Evolutionary conservation across 2,797 vertebrate species (phyloP), one percentile per base, ranked within the genome.

Genomic region (Acestrorhynchus altus): DNA sequence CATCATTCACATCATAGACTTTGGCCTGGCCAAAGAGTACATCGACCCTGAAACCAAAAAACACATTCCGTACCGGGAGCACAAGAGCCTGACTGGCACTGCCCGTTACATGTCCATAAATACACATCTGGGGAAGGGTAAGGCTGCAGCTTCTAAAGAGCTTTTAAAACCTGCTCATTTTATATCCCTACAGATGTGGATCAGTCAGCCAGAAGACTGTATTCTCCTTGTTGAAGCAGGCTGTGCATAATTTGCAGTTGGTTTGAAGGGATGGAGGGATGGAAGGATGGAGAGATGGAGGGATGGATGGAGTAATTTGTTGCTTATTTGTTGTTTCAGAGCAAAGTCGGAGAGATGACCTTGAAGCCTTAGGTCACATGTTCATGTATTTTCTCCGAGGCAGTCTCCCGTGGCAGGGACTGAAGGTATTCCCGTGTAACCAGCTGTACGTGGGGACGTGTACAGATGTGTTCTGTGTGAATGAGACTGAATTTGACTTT

Each of bases 301-400:
- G n/a, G n/a, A n/a, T n/a, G n/a, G n/a, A n/a, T n/a, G n/a, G n/a
- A n/a, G 8, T 20, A 8, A 7, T 42, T 16, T 51, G 40, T 49
- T 49, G 67, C 61, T 4, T 47, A 16, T 69, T 31, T 66, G 1
- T 56, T 76, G 88, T 66, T 88, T 81, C 72, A 99, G 98, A 99
- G 88, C 98, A 99, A 96, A 99, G 98, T 89, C 95, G 98, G 68
- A 92, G 98, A 85, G 98, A 99, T 16, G 98, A 99, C 93, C 94
- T 99, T 87, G 98, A 99, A 92, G 98, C 98, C 78, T 94, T 99
- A 57, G 98, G 98, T 89, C 98, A 99, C 92, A 99, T 99, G 98
- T 98, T 99, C 89, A 98, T 99, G 98, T 99, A 99, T 92, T 99
- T 99, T 90, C 96, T 99, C 51, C 95, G 98, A 87, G 98, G 98